Base-by-base conservation (phyloP, 2,888 invertebrate genomes). In the Galeruca laticollis region DNA sequence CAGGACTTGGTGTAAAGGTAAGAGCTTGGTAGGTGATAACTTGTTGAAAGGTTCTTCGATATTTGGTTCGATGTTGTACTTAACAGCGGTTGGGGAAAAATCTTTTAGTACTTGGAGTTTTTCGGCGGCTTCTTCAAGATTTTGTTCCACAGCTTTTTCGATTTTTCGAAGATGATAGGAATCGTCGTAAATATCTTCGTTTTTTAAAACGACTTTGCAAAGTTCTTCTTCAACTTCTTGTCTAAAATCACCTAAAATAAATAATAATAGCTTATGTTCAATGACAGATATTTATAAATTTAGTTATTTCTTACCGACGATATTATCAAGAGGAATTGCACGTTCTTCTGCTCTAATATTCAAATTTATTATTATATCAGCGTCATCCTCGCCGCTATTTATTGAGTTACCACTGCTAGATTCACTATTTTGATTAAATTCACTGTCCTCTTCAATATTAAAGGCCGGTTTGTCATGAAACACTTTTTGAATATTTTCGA, bases 151-250 rank as follows among this genome's bases (percentile, higher is more conserved):
- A 6, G 80, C 82, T 21, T 77, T 68, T 68, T 79, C 79, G n/a
- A 80, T 69, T 60, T 68, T 73, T 8, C 74, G 74, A 47, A 75
- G 51, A 51, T 73, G 68, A 40, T 72, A 73, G 21, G 70, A 67
- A 21, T 73, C 69, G 18, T 72, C 73, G 54, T 71, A 68, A 40
- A 67, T 60, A 31, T 71, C 71, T 33, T 70, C 52, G n/a, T 47
- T 47, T 37, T 68, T 61, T 10, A 69, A 33, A 15, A 69, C 31
- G 9, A 75, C 70, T 75, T 86, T 86, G 74, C 87, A 88, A 63
- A 89, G 87, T 86, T 89, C 89, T 70, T 88, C 87, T 84, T 89
- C 88, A 49, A 89, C 86, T 85, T 89, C 89, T 81, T 88, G 88
- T 71, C 88, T 88, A 75, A 89, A 89, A 81, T 90, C 88, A 31